A percentile compares a stretch with the other conserved stretches of the same genome.
These are phyloP conservation scores for Silurus asotus DNA, from an alignment of 2,113 vertebrate species.

Conservation along the genomic window DNA sequence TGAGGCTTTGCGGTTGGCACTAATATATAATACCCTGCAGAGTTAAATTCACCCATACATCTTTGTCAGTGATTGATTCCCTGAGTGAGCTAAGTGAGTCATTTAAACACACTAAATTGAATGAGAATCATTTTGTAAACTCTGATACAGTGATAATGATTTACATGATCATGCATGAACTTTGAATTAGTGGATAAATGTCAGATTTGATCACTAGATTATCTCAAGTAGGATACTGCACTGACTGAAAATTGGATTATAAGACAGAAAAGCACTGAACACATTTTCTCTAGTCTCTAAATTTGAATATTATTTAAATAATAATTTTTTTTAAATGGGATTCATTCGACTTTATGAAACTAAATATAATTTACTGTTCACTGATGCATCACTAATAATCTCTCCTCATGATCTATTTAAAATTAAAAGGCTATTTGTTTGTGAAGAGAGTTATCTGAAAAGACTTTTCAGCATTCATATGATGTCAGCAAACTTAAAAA, in stretches of 20 bases:
- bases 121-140: background rate
- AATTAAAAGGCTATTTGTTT: too few relatives aligned
- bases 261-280: background rate
- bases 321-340: background rate
- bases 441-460: background rate
- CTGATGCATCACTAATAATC: background rate
- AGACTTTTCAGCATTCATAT: background rate
- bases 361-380: background rate
- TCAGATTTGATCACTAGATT: background rate
- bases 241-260: background rate
- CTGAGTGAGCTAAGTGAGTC: background rate
- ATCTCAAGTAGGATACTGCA: background rate
- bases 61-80: background rate
- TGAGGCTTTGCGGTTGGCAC: background rate
- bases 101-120: background rate
- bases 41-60: background rate
- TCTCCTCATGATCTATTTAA: background rate
- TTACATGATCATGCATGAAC: constrained; percentile 1
- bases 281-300: background rate
- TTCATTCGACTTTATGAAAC: background rate
- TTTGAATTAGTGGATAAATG: background rate
- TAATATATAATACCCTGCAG: background rate
- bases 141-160: background rate
- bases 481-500: background rate
- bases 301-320: background rate